Base-by-base conservation (phyloP, 2,797 vertebrate species). In the Sebastes itinus region DNA sequence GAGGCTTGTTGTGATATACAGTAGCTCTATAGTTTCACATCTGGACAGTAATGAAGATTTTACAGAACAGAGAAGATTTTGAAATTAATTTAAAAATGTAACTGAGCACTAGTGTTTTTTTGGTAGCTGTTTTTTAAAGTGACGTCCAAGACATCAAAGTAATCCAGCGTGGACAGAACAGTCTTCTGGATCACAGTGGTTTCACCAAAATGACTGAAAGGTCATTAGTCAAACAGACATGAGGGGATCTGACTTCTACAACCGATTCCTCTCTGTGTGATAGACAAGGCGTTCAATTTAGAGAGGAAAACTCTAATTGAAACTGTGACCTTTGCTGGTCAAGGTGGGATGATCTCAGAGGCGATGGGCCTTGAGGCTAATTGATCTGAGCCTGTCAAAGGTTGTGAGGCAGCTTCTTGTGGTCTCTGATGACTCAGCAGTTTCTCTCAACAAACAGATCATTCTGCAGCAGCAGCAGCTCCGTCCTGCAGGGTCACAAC, bases 331-430 rank as follows among this genome's bases (percentile, higher is more conserved):
- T 88, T 81, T 88, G 65, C 70, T 9, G 74, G 60, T 83, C 65
- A 83, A 75, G 79, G 82, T 64, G 72, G 22, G 61, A 63, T 52
- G 76, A 87, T 78, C 76, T 78, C 63, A 56, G 77, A 22, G 62
- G 30, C 14, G 58, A 66, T 23, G 25, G 38, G 56, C 83, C 86
- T 80, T 7, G 28, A 86, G 87, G 59, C 66, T 68, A 82, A 87
- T 81, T 82, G 89, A 92, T 89, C 81, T 20, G 70, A 88, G 82
- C 74, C 85, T 86, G 86, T 92, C 88, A 92, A 84, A 92, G 87
- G 91, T 91, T 88, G 75, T 4, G 11, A 75, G 81, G 78, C 71
- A 38, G 72, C 70, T 76, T 78, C 86, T 81, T 80, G 22, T 88
- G 73, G 71, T 83, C 78, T 82, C 78, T 87, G 85, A 83, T 84